phyloP scores from a whole-genome alignment of 2,888 invertebrate species.

The Lordiphosa andalusiaca region DNA sequence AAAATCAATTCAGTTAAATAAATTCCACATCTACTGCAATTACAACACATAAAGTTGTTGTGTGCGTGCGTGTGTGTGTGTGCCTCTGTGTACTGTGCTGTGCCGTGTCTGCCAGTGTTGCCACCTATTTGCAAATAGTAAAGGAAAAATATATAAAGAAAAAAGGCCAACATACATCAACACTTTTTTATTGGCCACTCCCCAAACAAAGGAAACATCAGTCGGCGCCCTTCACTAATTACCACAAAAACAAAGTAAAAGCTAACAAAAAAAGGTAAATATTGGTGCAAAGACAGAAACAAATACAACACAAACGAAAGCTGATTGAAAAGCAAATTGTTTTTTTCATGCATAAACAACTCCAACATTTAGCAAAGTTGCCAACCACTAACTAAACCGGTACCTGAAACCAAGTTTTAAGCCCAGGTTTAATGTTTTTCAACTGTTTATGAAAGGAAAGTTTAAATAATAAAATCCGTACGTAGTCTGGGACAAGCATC shows the following conservation, averaged over 20 bases:
- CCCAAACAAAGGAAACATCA: constrained; percentile 25
- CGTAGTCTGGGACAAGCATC: no score
- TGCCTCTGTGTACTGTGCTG: constrained; percentile 36
- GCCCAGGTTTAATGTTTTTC: no score
- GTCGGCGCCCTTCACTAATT: not conserved
- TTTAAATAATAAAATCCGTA: no score
- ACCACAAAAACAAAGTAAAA: constrained; percentile 13
- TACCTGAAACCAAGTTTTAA: no score
- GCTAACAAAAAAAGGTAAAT: constrained; percentile 39
- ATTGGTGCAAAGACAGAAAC: constrained; percentile 16
- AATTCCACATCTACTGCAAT: constrained; percentile 3
- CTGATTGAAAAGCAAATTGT: no score
- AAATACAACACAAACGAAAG: not conserved
- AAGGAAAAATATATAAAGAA: not conserved
- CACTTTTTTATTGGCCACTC: constrained; percentile 37
- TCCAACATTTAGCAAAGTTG: no score
- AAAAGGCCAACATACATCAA: constrained; percentile 14
- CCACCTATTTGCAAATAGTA: constrained; percentile 36
- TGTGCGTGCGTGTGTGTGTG: constrained; percentile 23
- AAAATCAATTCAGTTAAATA: constrained; percentile 1
- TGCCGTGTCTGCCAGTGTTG: constrained; percentile 51
- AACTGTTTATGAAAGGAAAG: no score
- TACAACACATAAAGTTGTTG: constrained; percentile 12
- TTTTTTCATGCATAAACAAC: no score
- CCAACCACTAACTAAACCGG: no score